Evolutionary conservation across 1,140 invertebrate species (phyloP), one percentile per base, ranked within the genome.

Genomic region (Drosophila nikananu): DNA sequence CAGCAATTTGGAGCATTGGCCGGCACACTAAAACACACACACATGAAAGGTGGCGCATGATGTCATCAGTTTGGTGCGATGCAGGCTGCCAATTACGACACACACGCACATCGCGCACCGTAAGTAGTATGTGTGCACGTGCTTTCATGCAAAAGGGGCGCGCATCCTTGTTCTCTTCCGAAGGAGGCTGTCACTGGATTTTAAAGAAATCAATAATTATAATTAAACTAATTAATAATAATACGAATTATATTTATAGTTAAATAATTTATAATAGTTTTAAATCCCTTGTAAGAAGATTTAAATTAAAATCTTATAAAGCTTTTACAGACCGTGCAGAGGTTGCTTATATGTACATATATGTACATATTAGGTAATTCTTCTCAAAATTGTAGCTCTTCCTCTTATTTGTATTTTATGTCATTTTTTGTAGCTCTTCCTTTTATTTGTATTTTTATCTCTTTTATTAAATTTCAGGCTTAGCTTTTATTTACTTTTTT

Each of bases 61-160:
- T 86, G 83, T 86, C 83, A 86, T 86, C 83, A 81, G 52, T 65
- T 63, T 7, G 61, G 10, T 30, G 67, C 54, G 59, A 60, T 78
- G 72, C 83, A 63, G 76, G 60, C 80, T 71, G 83, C 83, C 79
- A 80, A 82, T 86, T 80, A 80, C 72, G 71, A 86, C 80, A 86
- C 71, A 81, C 81, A 80, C 65, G 49, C 57, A 60, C 52, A 65
- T 25, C 27, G 61, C 37, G 27, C 13, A 60, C n/a, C 21, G 49
- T 55, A 32, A 32, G 39, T 41, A 49, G 46, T 48, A 51, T 75
- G 39, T 62, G n/a, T 23, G 61, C 54, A 70, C 37, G 70, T 48
- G 59, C 63, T 76, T 35, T 39, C 5, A 39, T 3, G 8, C 9
- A 3, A 15, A 19, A 25, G 17, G 54, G 54, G 35, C 35, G 32